Percentiles rank a stretch among this genome's conserved stretches.
Conservation (phyloP, 2,113 vertebrate species). For the Leuciscus idus region DNA sequence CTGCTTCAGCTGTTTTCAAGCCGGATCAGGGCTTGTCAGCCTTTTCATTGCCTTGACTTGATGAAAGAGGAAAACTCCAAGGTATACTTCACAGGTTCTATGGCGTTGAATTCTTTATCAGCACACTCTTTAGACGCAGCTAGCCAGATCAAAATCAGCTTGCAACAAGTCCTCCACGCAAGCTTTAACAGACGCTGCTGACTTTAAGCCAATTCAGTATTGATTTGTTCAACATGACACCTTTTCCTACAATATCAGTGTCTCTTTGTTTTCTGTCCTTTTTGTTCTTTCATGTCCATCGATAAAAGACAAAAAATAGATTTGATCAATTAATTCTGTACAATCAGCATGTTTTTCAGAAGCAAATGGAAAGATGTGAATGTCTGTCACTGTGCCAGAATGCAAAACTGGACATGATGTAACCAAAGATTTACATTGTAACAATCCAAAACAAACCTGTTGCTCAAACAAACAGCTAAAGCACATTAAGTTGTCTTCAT, state of each 20-base stretch:
- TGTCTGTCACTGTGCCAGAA: background rate
- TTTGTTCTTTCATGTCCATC: background rate
- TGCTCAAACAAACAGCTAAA: background rate
- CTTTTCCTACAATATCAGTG: background rate
- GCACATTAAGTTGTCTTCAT: background rate
- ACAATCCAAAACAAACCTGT: background rate
- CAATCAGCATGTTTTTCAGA: background rate
- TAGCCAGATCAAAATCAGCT: conserved; percentile 22
- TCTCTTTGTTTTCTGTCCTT: background rate
- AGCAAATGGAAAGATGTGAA: background rate
- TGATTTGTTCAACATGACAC: background rate
- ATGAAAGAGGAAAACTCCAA: conserved; percentile 36
- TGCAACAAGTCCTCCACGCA: conserved; percentile 9
- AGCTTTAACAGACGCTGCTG: conserved; percentile 17
- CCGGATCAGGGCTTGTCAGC: conserved; percentile 28
- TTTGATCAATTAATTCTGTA: background rate
- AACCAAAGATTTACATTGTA: background rate
- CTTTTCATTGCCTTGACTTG: conserved; percentile 22
- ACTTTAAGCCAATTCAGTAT: conserved; percentile 36
- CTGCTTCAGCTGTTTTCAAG: conserved; percentile 50
- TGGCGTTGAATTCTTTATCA: conserved; percentile 19
- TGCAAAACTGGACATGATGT: background rate
- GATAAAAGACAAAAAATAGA: conserved; percentile 40
- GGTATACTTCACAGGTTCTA: conserved; percentile 42
- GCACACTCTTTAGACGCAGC: conserved; percentile 6